Evolutionary conservation across 2,888 invertebrate species (phyloP).

Genomic region (Drosophila nigricruria): DNA sequence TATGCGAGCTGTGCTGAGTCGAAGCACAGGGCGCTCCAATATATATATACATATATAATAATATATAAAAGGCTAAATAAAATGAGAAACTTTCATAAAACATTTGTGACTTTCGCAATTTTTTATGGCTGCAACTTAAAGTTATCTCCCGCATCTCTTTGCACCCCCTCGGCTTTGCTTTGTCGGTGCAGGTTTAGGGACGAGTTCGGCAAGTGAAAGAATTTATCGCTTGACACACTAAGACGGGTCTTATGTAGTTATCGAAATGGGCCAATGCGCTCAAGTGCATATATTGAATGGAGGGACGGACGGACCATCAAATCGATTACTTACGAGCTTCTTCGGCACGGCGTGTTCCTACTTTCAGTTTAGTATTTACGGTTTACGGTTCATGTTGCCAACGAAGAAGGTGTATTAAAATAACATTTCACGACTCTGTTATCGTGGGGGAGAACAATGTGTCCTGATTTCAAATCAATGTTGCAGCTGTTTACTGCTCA

Average conservation of each 20-base stretch:
- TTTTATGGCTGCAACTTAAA: constrained; percentile 68
- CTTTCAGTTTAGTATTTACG: constrained; percentile 37
- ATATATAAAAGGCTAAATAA: constrained; percentile 65
- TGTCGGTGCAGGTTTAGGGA: constrained; percentile 29
- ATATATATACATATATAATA: constrained; percentile 11
- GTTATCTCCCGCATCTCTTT: constrained; percentile 19
- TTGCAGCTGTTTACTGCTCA: background rate
- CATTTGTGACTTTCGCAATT: constrained; percentile 76
- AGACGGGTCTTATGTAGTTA: constrained; percentile 52
- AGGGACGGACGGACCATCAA: constrained; percentile 20
- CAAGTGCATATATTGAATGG: constrained; percentile 41
- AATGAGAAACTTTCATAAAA: constrained; percentile 75
- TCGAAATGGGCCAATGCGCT: constrained; percentile 60
- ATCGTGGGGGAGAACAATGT: constrained; percentile 13
- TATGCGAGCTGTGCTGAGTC: constrained; percentile 34
- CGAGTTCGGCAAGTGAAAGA: constrained; percentile 50
- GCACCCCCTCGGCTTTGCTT: background rate
- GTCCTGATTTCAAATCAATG: constrained; percentile 16
- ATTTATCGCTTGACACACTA: constrained; percentile 76
- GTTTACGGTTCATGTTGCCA: constrained; percentile 30
- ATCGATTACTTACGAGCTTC: constrained; percentile 55
- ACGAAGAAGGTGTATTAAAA: constrained; percentile 19
- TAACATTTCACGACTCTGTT: constrained; percentile 19
- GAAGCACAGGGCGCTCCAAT: constrained; percentile 37
- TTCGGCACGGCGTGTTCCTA: background rate